These are phyloP conservation scores for Proctacanthus coquilletti DNA, from an alignment of 1,140 invertebrate species.

Conservation along the genomic window DNA sequence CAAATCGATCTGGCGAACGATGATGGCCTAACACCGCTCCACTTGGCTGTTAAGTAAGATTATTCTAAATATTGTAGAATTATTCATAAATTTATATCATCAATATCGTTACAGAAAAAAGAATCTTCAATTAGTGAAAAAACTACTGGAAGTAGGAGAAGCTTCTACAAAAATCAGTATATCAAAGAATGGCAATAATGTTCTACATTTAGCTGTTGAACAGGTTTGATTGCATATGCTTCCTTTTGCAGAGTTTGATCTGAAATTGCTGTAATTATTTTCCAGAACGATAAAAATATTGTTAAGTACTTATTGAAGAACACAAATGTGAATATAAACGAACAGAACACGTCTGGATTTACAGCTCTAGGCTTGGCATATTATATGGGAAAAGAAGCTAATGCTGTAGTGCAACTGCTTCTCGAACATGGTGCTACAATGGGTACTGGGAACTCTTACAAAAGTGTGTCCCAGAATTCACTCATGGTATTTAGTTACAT, in stretches of 20 bases:
- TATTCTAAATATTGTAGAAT: not conserved
- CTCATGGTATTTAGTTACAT: too few relatives aligned
- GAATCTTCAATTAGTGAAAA: conserved; percentile 30
- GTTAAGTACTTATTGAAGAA: conserved; percentile 34
- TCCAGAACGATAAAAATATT: conserved; percentile 28
- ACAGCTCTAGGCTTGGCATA: conserved; percentile 20
- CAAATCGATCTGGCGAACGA: conserved; percentile 27
- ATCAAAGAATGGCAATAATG: conserved; percentile 37
- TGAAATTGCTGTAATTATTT: too few relatives aligned
- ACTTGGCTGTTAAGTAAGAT: conserved; percentile 27
- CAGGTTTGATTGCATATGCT: conserved; percentile 18
- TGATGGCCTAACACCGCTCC: conserved; percentile 35
- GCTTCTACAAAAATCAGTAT: conserved; percentile 34
- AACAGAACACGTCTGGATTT: conserved; percentile 15
- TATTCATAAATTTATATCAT: too few relatives aligned
- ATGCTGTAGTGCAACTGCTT: too few relatives aligned
- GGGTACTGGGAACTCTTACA: too few relatives aligned
- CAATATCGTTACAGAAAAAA: conserved; percentile 24
- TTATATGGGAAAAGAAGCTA: conserved; percentile 9
- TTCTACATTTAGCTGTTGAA: conserved; percentile 39
- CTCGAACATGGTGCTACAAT: too few relatives aligned
- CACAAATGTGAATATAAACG: conserved; percentile 13
- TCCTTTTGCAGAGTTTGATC: too few relatives aligned
- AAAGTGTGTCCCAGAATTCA: too few relatives aligned
- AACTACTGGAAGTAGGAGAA: conserved; percentile 30